A percentile compares a stretch with the other conserved stretches of the same genome.
These are phyloP conservation scores for Morelia viridis DNA, from an alignment of 2,797 vertebrate genomes.

Conservation along the genomic window DNA sequence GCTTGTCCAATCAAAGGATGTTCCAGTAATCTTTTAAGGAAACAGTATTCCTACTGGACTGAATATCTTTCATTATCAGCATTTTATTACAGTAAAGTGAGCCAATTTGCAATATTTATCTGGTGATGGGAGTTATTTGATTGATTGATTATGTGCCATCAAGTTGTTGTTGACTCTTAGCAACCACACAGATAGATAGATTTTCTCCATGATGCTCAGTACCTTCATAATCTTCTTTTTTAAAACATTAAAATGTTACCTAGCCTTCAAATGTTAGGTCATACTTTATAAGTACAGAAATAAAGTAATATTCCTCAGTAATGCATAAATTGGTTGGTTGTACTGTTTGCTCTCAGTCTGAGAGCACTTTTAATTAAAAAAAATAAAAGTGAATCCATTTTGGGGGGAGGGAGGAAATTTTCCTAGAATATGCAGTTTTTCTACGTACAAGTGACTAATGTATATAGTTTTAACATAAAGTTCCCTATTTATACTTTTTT, in stretches of 20 bases:
- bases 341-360: too few species aligned
- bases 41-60: not conserved
- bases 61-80: not conserved
- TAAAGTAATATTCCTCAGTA: not conserved
- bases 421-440: not conserved
- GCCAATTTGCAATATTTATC: not conserved
- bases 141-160: not conserved
- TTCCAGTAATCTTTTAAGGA: constrained; percentile 7
- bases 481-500: not conserved
- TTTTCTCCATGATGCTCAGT: not conserved
- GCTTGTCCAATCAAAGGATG: not conserved
- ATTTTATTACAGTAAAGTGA: not conserved
- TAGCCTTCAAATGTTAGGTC: not conserved
- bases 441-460: not conserved
- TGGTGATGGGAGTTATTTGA: not conserved
- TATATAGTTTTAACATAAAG: not conserved
- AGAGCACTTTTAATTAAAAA: too few species aligned
- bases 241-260: not conserved
- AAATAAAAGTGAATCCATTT: too few species aligned
- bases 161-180: not conserved
- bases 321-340: not conserved
- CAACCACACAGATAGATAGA: not conserved
- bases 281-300: not conserved
- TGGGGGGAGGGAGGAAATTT: too few species aligned
- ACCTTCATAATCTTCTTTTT: not conserved